Conservation (phyloP, 2,797 vertebrate genomes). For the Kryptolebias ocellatus region DNA sequence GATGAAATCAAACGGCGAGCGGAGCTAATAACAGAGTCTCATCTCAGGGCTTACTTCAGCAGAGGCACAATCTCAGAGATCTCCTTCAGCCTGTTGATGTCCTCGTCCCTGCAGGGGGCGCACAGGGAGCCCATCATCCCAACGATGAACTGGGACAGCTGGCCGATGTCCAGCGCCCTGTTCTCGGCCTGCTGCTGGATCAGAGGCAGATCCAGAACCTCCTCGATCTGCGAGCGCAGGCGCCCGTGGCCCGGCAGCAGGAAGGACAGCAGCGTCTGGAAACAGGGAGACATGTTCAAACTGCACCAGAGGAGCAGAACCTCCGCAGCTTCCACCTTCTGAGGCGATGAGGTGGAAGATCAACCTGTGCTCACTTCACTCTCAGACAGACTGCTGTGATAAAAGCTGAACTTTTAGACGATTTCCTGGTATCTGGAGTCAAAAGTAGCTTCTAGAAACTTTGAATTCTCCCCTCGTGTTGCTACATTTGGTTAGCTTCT, state of each 20-base stretch:
- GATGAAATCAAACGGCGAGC: constrained; percentile 20
- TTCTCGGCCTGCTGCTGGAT: constrained; percentile 97
- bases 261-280: constrained; percentile 90
- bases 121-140: constrained; percentile 94
- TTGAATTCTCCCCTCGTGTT: background rate
- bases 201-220: constrained; percentile 91
- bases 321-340: background rate
- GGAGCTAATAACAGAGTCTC: constrained; percentile 8
- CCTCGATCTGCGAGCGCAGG: constrained; percentile 88
- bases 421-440: background rate
- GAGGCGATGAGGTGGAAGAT: background rate
- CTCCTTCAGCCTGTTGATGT: constrained; percentile 88
- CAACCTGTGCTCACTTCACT: background rate
- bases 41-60: constrained; percentile 85
- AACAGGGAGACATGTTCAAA: background rate
- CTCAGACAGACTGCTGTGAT: background rate
- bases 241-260: constrained; percentile 89
- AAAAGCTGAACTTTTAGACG: too few relatives aligned
- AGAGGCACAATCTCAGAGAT: constrained; percentile 89
- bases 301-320: background rate
- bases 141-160: constrained; percentile 89
- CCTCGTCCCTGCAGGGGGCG: constrained; percentile 90
- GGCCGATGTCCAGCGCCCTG: constrained; percentile 88
- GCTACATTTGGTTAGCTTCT: too few relatives aligned
- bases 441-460: background rate